Conservation (phyloP, 1,140 invertebrate genomes). For the Oedothorax gibbosus region DNA sequence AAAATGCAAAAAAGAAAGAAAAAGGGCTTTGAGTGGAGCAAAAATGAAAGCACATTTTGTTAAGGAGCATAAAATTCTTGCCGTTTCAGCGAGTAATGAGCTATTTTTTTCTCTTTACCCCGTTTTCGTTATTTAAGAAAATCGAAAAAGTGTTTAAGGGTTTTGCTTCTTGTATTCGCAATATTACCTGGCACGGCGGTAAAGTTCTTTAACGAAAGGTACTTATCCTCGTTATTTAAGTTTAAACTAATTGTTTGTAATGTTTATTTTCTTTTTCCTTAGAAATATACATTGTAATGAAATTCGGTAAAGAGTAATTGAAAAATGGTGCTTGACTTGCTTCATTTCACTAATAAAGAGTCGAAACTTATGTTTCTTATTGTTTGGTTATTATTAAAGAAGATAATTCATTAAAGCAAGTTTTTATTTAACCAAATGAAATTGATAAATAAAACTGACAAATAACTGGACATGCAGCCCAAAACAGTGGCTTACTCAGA, state of each 20-base stretch:
- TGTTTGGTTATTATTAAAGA: too few species aligned
- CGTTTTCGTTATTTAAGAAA: constrained; percentile 34
- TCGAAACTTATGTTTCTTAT: too few species aligned
- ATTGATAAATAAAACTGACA: too few species aligned
- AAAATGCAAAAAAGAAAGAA: constrained; percentile 10
- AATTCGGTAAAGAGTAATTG: background rate
- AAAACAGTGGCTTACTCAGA: too few species aligned
- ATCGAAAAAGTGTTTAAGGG: constrained; percentile 44
- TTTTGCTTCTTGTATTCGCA: constrained; percentile 36
- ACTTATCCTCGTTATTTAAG: constrained; percentile 15
- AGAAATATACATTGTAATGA: background rate
- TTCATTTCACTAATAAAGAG: background rate
- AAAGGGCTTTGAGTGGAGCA: constrained; percentile 47
- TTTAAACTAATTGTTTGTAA: constrained; percentile 20
- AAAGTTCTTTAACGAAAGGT: constrained; percentile 1
- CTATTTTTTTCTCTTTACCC: constrained; percentile 8
- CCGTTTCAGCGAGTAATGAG: constrained; percentile 32
- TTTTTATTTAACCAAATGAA: too few species aligned
- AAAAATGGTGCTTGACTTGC: background rate
- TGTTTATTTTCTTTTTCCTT: background rate
- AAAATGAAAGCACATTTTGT: constrained; percentile 43
- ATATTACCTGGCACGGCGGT: background rate
- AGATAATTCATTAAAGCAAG: too few species aligned
- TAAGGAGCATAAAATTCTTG: constrained; percentile 38
- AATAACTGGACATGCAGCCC: too few species aligned